Conservation (phyloP, 2,113 vertebrate genomes). For the Xyliphius kryptos region DNA sequence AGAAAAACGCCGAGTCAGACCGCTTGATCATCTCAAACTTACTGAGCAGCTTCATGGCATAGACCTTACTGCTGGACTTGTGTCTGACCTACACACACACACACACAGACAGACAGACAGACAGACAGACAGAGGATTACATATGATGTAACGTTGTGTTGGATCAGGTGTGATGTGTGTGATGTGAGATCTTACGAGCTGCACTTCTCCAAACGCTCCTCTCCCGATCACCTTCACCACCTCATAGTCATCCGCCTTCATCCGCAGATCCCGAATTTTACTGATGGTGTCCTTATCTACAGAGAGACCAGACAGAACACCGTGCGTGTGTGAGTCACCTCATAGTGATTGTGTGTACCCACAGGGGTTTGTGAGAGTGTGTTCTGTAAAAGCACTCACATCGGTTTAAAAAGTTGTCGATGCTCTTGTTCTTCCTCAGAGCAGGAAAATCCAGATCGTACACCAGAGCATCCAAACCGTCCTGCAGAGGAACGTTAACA, state of each 20-base stretch:
- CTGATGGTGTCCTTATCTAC: constrained; percentile 96
- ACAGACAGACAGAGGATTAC: not conserved
- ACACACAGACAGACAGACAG: constrained; percentile 36
- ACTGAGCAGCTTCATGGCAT: constrained; percentile 97
- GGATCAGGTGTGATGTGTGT: too few relatives aligned
- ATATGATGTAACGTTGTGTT: too few relatives aligned
- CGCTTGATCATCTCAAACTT: constrained; percentile 99
- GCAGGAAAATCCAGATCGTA: constrained; percentile 98
- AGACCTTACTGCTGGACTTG: constrained; percentile 89
- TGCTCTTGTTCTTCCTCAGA: constrained; percentile 98
- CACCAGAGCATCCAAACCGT: constrained; percentile 95
- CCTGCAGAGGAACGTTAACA: constrained; percentile 57
- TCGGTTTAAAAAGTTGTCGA: constrained; percentile 98
- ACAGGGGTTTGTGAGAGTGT: not conserved
- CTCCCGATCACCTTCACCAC: constrained; percentile 98
- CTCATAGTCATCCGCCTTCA: constrained; percentile 98
- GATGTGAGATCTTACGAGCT: constrained; percentile 73
- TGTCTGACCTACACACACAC: constrained; percentile 79
- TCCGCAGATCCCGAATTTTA: constrained; percentile 93
- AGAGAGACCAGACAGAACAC: constrained; percentile 10
- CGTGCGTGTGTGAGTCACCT: not conserved
- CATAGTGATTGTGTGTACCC: not conserved
- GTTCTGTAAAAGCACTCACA: constrained; percentile 73
- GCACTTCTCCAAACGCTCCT: constrained; percentile 97
- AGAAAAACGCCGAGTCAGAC: constrained; percentile 98